A percentile compares a stretch with the other conserved stretches of the same genome.
Conservation (phyloP, 2,888 invertebrate species). For the Dolomedes plantarius region DNA sequence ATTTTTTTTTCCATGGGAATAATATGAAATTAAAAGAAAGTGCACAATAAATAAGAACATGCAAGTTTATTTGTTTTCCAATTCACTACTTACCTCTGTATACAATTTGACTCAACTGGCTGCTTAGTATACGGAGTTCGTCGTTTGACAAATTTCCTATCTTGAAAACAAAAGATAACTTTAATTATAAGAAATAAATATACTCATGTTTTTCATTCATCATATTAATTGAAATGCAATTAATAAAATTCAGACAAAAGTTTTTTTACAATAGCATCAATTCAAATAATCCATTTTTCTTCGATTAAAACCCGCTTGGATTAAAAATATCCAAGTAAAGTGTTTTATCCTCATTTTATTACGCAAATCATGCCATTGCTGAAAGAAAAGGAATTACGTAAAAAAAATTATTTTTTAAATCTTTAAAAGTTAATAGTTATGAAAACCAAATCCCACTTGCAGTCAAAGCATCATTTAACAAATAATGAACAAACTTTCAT, state of each 20-base stretch:
- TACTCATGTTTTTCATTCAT: constrained; percentile 24
- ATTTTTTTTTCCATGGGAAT: background rate
- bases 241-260: constrained; percentile 49
- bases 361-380: constrained; percentile 39
- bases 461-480: constrained; percentile 26
- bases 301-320: constrained; percentile 43
- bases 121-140: constrained; percentile 91
- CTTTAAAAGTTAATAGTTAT: background rate
- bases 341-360: constrained; percentile 38
- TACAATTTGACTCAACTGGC: constrained; percentile 92
- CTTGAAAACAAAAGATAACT: constrained; percentile 33
- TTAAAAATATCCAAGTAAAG: constrained; percentile 45
- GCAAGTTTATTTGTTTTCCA: background rate
- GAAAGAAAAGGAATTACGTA: constrained; percentile 14
- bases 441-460: background rate
- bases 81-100: constrained; percentile 85
- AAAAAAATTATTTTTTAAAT: constrained; percentile 13
- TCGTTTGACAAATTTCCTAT: constrained; percentile 91
- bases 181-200: constrained; percentile 29
- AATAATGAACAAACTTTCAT: constrained; percentile 35
- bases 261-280: constrained; percentile 36
- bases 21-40: constrained; percentile 17
- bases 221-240: constrained; percentile 27
- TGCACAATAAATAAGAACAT: no score
- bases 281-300: constrained; percentile 51